Evolutionary conservation across 2,888 invertebrate genomes (phyloP).

Genomic region (Pyrocoelia pectoralis): DNA sequence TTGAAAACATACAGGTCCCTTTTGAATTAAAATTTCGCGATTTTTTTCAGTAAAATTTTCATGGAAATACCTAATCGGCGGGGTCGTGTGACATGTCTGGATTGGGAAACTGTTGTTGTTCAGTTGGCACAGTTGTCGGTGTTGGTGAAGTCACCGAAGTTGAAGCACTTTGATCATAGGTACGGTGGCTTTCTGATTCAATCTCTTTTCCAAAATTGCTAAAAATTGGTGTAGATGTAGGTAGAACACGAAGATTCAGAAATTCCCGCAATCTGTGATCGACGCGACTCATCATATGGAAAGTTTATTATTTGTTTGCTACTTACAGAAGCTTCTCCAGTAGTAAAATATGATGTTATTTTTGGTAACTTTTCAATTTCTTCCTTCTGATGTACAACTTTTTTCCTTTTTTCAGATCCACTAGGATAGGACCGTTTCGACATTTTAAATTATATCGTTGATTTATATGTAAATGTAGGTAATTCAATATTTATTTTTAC

Average conservation of each 20-base stretch:
- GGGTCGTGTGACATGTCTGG: conserved; percentile 21
- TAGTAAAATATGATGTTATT: conserved; percentile 9
- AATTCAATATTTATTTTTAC: neutral
- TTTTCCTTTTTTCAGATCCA: conserved; percentile 13
- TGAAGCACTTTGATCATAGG: neutral
- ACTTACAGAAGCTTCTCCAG: conserved; percentile 3
- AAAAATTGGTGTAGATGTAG: neutral
- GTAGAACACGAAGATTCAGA: conserved; percentile 27
- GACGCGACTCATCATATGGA: neutral
- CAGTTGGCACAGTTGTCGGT: neutral
- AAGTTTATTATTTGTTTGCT: neutral
- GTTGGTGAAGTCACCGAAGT: no score
- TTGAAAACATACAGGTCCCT: conserved; percentile 36
- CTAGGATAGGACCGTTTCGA: conserved; percentile 9
- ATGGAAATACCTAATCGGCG: conserved; percentile 28
- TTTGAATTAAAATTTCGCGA: conserved; percentile 35
- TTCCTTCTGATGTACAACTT: conserved; percentile 23
- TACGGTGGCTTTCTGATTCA: neutral
- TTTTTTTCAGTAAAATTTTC: conserved; percentile 37
- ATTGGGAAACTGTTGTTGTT: conserved; percentile 6
- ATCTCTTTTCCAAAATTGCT: no score
- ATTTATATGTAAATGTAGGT: no score
- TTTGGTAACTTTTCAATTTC: conserved; percentile 29
- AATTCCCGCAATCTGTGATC: neutral
- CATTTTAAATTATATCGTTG: no score